Base-by-base conservation (phyloP, 2,797 vertebrate genomes). In the Jordanella pulchra region DNA sequence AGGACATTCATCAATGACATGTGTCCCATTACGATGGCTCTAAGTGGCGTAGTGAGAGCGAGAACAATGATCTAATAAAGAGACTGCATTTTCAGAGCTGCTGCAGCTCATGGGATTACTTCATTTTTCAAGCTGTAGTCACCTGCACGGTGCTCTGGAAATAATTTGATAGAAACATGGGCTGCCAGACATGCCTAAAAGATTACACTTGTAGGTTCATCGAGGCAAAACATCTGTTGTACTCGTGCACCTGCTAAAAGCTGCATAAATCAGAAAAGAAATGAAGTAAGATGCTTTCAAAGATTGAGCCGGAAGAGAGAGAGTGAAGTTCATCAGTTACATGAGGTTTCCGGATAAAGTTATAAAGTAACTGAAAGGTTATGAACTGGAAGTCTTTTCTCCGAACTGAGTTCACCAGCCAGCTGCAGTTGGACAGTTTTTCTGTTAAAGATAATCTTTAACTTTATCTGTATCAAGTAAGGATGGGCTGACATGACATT, bases 91-190 rank as follows among this genome's bases (percentile, higher is more conserved):
- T 79, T 82, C 75, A 73, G 69, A 60, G 79, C 80, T 35, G 71
- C 77, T 44, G 5, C 69, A 54, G 75, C 81, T 78, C 58, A 0
- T 11, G 83, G 82, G 71, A 81, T 80, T 63, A 67, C 78, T 87
- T 81, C 81, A 87, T 89, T 83, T 77, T 82, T 92, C 89, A 86
- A 79, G 63, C 77, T 72, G 84, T 80, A 78, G 72, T 88, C 87
- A 87, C 85, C 86, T 77, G 76, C 79, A 64, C 7, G 21, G 72
- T 63, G 79, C 84, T 83, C 72, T 61, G 73, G 65, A 85, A 89
- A 86, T 82, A 69, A 88, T 86, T 85, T 78, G 77, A 73, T 79
- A 76, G 44, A 84, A 75, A 80, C 39, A 28, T 73, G 35, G 35
- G 76, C 79, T 79, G 71, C 65, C 61, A 66, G 54, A 70, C 77